Base-by-base conservation (phyloP, 2,113 vertebrate genomes). In the Sialia sialis region DNA sequence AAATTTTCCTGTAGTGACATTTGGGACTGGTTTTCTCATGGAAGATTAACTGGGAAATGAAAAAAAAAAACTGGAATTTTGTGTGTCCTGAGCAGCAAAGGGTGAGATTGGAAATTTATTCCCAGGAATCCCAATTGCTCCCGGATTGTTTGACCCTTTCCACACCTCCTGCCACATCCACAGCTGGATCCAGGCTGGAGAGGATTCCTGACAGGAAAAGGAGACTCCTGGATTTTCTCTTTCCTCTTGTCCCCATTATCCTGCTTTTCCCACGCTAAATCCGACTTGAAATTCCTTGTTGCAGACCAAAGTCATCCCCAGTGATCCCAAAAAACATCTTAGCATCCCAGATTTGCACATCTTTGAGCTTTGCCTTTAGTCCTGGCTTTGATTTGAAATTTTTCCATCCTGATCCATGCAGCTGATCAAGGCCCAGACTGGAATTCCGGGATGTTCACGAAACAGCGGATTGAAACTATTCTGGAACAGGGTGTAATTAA, bases 61-160 rank as follows among this genome's bases (percentile, higher is more conserved):
- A 5, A 36, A 89, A 73, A 44, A 44, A 6, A 0, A 34, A 30
- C 70, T n/a, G 16, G 22, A 36, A 10, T 39, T 49, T 4, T 0
- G 0, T 3, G 3, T 22, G 10, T 39, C 25, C 5, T 29, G 20
- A 43, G 19, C n/a, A 27, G 43, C 30, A 54, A 39, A 41, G 4
- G 34, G 11, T 13, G 30, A 80, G 9, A 21, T 0, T 68, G 52
- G 23, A 43, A 64, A 7, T 63, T 54, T 29, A 12, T n/a, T 30
- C 23, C 54, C 17, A 34, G 6, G 8, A 11, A 63, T 29, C 64
- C 25, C 48, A 32, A 2, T 13, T 22, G 4, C 23, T 38, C 18
- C 39, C 32, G 6, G 4, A 18, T 59, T 41, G 1, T 63, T 29
- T 23, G 25, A 36, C 9, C 4, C 8, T 43, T 55, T 63, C 51